These are phyloP conservation scores for Numida meleagris DNA, from an alignment of 2,113 vertebrate species.

Conservation along the genomic window DNA sequence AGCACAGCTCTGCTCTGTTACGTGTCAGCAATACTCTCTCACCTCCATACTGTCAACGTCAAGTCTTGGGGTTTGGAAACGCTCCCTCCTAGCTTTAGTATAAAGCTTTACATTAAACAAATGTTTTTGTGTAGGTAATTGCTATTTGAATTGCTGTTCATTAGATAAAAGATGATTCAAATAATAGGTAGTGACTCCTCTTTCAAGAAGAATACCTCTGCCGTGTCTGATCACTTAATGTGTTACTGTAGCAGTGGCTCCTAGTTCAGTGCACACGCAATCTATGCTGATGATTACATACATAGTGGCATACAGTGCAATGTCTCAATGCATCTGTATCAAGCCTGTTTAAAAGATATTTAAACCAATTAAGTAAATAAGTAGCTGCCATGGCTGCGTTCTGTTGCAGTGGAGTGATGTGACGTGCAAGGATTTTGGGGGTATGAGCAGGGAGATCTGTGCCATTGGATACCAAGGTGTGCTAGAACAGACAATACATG, in stretches of 20 bases:
- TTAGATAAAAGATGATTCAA: not conserved
- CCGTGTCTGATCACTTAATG: not conserved
- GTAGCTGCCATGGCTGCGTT: not conserved
- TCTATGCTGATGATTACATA: not conserved
- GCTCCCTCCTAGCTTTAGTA: not conserved
- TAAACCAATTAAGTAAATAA: not conserved
- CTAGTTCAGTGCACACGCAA: not conserved
- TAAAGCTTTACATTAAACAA: not conserved
- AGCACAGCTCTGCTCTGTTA: fast-evolving
- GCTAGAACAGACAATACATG: not conserved
- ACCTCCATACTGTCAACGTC: fast-evolving
- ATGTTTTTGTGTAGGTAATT: not conserved
- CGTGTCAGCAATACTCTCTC: not conserved
- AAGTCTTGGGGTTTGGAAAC: not conserved
- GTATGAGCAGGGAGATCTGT: not conserved
- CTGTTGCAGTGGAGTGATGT: not conserved
- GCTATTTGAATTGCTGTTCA: not conserved
- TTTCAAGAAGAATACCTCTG: not conserved
- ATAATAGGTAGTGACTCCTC: not conserved
- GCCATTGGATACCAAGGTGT: not conserved
- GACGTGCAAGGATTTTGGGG: fast-evolving
- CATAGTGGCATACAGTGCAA: not conserved
- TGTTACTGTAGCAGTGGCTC: not conserved
- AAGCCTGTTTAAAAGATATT: not conserved
- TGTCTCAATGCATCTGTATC: not conserved